Percentiles rank a stretch among this genome's conserved stretches.
phyloP scores from a whole-genome alignment of 2,888 invertebrate genomes.

The Melanargia galathea region DNA sequence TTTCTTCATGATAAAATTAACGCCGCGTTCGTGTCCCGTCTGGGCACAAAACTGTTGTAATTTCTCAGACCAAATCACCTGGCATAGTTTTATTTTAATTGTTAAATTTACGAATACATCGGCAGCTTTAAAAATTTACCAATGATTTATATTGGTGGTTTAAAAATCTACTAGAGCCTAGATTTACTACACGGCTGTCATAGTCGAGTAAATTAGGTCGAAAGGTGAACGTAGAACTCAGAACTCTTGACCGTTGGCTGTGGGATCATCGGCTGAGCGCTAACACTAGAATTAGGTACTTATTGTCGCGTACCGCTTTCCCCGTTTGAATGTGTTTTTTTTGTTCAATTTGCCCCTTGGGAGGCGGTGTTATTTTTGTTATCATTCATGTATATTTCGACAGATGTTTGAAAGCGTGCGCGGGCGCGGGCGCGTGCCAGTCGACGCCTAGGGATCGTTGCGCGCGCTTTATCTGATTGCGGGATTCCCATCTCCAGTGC shows the following conservation, averaged over 20 bases:
- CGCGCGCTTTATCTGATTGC: slow-evolving; percentile 61
- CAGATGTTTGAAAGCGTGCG: slow-evolving; percentile 63
- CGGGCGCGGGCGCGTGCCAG: slow-evolving; percentile 63
- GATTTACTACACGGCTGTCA: no score
- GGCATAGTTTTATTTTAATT: no score
- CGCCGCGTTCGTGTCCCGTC: no score
- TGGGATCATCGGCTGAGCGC: background rate
- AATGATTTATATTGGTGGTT: no score
- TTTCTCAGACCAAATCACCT: no score
- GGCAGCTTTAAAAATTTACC: no score
- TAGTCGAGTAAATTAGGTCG: no score
- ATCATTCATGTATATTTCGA: slow-evolving; percentile 64
- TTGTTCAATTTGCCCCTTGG: slow-evolving; percentile 61
- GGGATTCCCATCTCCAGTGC: slow-evolving; percentile 32
- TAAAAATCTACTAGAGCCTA: no score
- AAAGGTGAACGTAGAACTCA: slow-evolving; percentile 1
- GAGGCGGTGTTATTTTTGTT: slow-evolving; percentile 76
- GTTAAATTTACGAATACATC: no score
- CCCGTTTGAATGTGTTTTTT: slow-evolving; percentile 40
- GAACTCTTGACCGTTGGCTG: background rate
- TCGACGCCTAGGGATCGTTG: slow-evolving; percentile 64
- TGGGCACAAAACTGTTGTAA: no score
- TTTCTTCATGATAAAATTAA: no score
- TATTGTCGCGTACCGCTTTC: slow-evolving; percentile 18
- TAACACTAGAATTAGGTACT: slow-evolving; percentile 16